Conservation (phyloP, 2,888 invertebrate genomes). For the Oeneis ivallda region DNA sequence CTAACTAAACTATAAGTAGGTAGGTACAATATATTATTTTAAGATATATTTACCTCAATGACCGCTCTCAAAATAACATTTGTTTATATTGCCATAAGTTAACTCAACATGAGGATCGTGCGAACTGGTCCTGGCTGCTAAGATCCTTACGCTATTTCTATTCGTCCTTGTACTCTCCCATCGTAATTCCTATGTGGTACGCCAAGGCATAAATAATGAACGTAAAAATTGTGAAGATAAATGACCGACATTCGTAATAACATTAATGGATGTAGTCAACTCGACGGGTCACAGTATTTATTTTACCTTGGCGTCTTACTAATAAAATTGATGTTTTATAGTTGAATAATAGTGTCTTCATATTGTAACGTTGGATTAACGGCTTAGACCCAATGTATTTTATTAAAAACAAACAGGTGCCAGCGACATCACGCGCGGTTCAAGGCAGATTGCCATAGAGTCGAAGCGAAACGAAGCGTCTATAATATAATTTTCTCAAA, state of each 20-base stretch:
- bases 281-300: neutral
- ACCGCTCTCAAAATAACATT: too few relatives aligned
- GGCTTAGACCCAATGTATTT: neutral
- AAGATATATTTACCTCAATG: too few relatives aligned
- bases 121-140: too few relatives aligned
- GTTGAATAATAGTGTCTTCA: neutral
- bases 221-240: neutral
- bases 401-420: neutral
- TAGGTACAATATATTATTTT: too few relatives aligned
- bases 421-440: neutral
- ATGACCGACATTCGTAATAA: neutral
- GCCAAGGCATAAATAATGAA: neutral
- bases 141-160: too few relatives aligned
- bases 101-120: too few relatives aligned
- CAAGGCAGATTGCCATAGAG: neutral
- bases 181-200: neutral
- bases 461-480: neutral
- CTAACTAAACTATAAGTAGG: too few relatives aligned
- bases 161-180: too few relatives aligned
- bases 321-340: constrained; percentile 2
- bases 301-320: neutral
- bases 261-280: neutral
- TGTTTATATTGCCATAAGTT: too few relatives aligned
- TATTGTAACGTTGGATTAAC: neutral
- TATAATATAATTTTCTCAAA: neutral